phyloP scores from a whole-genome alignment of 2,113 vertebrate genomes.

The Lethenteron camtschaticum region DNA sequence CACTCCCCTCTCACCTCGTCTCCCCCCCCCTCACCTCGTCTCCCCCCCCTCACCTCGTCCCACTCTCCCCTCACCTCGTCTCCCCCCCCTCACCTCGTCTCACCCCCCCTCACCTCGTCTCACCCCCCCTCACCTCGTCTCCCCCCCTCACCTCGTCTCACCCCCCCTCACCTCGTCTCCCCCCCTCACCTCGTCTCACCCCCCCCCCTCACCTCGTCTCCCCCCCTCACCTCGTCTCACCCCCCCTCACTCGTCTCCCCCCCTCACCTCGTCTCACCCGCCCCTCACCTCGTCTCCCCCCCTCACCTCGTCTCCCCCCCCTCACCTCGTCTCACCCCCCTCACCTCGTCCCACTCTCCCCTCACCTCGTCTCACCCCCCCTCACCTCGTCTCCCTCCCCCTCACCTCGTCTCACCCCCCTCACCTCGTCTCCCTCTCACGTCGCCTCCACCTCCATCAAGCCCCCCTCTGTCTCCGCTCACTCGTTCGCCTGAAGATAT shows the following conservation, averaged over 20 bases:
- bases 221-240: background rate
- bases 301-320: background rate
- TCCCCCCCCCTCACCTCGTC: background rate
- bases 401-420: background rate
- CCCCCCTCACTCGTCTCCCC: no score
- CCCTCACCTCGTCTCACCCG: background rate
- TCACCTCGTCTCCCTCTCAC: background rate
- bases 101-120: background rate
- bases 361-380: background rate
- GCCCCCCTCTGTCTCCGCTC: background rate
- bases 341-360: no score
- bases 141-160: background rate
- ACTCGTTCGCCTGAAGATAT: background rate
- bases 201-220: background rate
- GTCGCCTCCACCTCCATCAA: background rate
- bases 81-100: background rate
- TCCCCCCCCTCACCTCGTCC: background rate
- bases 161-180: background rate
- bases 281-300: background rate
- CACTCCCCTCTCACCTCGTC: background rate
- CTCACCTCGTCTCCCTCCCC: background rate
- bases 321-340: background rate
- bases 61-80: background rate
- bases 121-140: background rate
- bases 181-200: background rate